Percentiles rank a stretch among this genome's conserved stretches.
These are phyloP conservation scores for Platanista minor DNA, from an alignment of 2,113 vertebrate genomes.

Conservation along the genomic window DNA sequence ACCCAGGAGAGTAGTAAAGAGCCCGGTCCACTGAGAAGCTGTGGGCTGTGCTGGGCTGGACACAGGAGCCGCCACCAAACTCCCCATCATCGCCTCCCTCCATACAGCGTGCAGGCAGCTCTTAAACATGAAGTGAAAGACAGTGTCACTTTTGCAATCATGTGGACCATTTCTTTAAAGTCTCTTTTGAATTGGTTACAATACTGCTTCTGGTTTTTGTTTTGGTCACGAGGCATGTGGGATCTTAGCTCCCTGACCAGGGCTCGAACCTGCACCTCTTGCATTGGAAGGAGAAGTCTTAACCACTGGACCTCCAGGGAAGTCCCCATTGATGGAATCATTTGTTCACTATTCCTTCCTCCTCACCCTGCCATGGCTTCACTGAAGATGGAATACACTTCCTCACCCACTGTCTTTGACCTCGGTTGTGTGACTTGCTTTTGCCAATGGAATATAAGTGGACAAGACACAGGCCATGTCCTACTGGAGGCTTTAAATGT, in stretches of 20 bases:
- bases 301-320: too few species aligned
- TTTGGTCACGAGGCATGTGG: too few species aligned
- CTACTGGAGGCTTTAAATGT: background rate
- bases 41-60: background rate
- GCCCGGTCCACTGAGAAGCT: background rate
- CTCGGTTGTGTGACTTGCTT: background rate
- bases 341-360: background rate
- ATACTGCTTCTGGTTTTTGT: too few species aligned
- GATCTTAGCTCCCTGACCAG: too few species aligned
- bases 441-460: background rate
- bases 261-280: too few species aligned
- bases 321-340: background rate
- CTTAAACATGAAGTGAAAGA: background rate
- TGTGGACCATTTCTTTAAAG: too few species aligned
- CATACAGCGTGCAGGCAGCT: background rate
- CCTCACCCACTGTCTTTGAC: background rate
- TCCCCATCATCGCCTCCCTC: fast-evolving
- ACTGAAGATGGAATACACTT: background rate
- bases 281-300: too few species aligned
- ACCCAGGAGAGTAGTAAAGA: background rate
- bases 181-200: too few species aligned
- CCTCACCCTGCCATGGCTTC: background rate
- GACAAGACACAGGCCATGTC: background rate
- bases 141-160: too few species aligned
- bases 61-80: background rate